Base-by-base conservation (phyloP, 1,140 invertebrate species). In the Drosophila setifemur region DNA sequence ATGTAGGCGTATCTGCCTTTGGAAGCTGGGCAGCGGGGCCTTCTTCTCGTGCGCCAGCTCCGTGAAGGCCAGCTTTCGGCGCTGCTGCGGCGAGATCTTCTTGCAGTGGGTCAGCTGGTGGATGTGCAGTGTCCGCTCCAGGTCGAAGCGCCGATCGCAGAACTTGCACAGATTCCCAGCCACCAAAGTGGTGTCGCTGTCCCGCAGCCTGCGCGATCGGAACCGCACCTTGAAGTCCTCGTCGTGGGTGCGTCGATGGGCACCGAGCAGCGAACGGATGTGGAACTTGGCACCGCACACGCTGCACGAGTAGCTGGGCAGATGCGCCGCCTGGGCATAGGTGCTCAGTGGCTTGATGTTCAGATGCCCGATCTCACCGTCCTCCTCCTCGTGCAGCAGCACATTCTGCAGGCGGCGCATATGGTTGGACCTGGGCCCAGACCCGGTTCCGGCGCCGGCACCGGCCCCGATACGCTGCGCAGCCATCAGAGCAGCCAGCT, bases 21-120 rank as follows among this genome's bases (percentile, higher is more conserved):
- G 47, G 19, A 85, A 78, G 5, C 8, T 70, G 2, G 79, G 81
- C 72, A 86, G 40, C 12, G 81, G 81, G 0, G 81, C 54, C 58
- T 86, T 86, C 50, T 86, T 86, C 48, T 81, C 75, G 40, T 86
- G 81, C 16, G 63, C 60, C 37, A 86, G 25, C 12, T 86, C 81
- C 1, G 81, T 86, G 58, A 54, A 86, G 50, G 42, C 57, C n/a
- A 86, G 37, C 12, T 76, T 86, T 49, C 81, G 81, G 0, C 75
- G 67, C 47, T 55, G 44, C 43, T 81, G 72, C 4, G 82, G 82
- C 11, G 81, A 45, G 14, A 86, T 86, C 43, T 86, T 81, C 31
- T 53, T 81, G 68, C 81, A 86, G 26, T 86, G 54, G 40, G 57
- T 48, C 68, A 86, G 7, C 47, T 67, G 81, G 11, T 86, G 81